Evolutionary conservation across 64 coral and sea anemone species (phyloP).

Genomic region (Stichodactyla mertensii): DNA sequence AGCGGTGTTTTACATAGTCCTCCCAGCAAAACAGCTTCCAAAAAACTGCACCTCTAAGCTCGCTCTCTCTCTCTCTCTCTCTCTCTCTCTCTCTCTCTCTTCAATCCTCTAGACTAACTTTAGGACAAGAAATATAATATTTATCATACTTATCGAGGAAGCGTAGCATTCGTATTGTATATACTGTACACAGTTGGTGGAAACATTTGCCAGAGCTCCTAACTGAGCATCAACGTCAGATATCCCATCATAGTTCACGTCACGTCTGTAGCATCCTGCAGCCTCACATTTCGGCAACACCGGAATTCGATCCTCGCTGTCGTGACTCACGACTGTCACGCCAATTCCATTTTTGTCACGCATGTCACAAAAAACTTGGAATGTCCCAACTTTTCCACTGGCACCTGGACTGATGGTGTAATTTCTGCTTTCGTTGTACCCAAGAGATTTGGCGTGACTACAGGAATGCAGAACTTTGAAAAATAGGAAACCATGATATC

Average conservation of each 20-base stretch:
- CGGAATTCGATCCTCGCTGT: conserved; percentile 29
- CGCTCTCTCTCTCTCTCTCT: too few relatives aligned
- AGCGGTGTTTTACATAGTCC: too few relatives aligned
- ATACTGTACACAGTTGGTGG: background rate
- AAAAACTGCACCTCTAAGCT: too few relatives aligned
- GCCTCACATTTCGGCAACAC: background rate
- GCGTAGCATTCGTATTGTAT: background rate
- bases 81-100: too few relatives aligned
- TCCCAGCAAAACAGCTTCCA: too few relatives aligned
- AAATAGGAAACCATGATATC: background rate
- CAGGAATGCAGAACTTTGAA: background rate
- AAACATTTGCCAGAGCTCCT: background rate
- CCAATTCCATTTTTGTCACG: conserved; percentile 47
- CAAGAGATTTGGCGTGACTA: background rate
- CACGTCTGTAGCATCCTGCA: background rate
- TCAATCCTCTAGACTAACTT: too few relatives aligned
- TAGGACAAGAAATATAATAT: too few relatives aligned
- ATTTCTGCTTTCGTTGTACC: background rate
- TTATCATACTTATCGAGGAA: too few relatives aligned
- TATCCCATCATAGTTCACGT: conserved; percentile 2
- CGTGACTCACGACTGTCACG: conserved; percentile 52
- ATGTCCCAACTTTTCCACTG: background rate
- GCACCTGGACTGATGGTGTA: conserved; percentile 38
- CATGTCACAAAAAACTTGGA: conserved; percentile 57
- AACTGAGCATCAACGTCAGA: background rate